These are phyloP conservation scores for Athetis lepigone DNA, from an alignment of 2,888 invertebrate genomes.

Conservation along the genomic window DNA sequence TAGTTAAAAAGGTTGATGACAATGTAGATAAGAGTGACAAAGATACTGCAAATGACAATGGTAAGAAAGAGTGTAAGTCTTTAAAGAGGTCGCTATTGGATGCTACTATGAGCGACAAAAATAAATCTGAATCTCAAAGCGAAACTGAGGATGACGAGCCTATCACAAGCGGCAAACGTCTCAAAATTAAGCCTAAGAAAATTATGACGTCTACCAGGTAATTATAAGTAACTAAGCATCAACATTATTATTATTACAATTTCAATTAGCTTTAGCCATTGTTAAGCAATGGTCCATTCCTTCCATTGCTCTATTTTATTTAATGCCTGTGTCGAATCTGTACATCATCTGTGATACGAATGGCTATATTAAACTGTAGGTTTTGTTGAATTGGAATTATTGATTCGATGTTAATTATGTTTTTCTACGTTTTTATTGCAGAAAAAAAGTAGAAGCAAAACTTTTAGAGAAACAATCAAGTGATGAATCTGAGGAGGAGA, in stretches of 20 bases:
- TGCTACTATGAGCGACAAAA: constrained; percentile 82
- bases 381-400: too few species aligned
- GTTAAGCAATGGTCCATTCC: too few species aligned
- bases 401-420: not conserved
- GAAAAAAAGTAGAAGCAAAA: constrained; percentile 90
- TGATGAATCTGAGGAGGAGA: constrained; percentile 88
- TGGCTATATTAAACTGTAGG: too few species aligned
- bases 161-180: constrained; percentile 81
- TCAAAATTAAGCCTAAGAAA: constrained; percentile 88
- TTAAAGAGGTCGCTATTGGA: constrained; percentile 82
- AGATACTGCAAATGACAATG: constrained; percentile 70
- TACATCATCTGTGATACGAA: too few species aligned
- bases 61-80: constrained; percentile 78
- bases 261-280: too few species aligned
- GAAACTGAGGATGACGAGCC: constrained; percentile 86
- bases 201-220: constrained; percentile 83
- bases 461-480: constrained; percentile 87
- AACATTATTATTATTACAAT: too few species aligned
- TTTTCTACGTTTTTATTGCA: constrained; percentile 66
- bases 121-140: constrained; percentile 86
- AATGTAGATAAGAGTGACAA: constrained; percentile 68
- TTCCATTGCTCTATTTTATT: too few species aligned
- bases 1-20: constrained; percentile 61
- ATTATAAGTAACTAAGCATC: constrained; percentile 1
- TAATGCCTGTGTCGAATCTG: too few species aligned